These are phyloP conservation scores for Salmo trutta DNA, from an alignment of 2,797 vertebrate species.

Conservation along the genomic window DNA sequence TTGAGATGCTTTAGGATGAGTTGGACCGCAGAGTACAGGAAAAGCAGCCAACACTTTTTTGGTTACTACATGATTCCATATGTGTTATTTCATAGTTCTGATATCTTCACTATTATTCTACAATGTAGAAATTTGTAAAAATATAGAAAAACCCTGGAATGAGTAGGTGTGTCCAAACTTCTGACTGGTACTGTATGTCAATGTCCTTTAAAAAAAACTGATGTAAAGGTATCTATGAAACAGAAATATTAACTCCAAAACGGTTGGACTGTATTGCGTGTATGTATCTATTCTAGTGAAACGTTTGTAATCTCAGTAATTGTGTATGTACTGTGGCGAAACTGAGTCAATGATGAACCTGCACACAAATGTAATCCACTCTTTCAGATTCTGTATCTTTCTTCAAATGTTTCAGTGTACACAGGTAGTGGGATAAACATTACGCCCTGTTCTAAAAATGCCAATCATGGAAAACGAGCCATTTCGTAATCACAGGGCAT, in stretches of 20 bases:
- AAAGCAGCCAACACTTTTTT: too few relatives aligned
- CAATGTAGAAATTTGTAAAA: too few relatives aligned
- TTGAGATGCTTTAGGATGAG: too few relatives aligned
- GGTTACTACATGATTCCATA: too few relatives aligned
- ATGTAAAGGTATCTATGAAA: background rate
- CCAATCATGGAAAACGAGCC: background rate
- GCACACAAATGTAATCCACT: background rate
- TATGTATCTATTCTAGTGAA: constrained; percentile 29
- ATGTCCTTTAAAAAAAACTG: constrained; percentile 24
- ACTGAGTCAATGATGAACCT: background rate
- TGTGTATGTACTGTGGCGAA: constrained; percentile 3
- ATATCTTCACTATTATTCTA: too few relatives aligned
- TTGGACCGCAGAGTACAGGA: too few relatives aligned
- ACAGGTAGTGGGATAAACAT: background rate
- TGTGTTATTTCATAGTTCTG: too few relatives aligned
- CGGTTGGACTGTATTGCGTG: constrained; percentile 37
- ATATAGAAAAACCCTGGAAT: too few relatives aligned
- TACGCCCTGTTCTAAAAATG: background rate
- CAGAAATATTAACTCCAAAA: constrained; percentile 36
- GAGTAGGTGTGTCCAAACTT: too few relatives aligned
- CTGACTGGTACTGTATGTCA: background rate
- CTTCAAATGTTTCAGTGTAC: background rate
- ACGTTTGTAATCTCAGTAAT: constrained; percentile 30
- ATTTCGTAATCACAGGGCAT: background rate
- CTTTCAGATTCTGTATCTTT: too few relatives aligned